Evolutionary conservation across 2,888 invertebrate species (phyloP), one percentile per base, ranked within the genome.

Genomic region (Crioceris asparagi): DNA sequence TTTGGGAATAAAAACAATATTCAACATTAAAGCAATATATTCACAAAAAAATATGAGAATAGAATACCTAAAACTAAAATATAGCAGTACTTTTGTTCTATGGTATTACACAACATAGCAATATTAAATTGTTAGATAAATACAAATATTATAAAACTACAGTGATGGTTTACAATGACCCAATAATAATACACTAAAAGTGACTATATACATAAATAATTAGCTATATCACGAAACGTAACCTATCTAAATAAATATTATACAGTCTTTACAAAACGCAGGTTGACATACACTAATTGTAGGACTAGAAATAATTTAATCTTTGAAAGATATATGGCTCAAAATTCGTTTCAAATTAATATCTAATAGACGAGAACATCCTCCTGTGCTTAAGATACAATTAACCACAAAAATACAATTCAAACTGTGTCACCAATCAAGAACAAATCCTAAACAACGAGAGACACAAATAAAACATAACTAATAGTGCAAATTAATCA

Each of bases 91-190:
- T 12, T 16, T 23, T 23, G 3, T 14, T 14, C 32, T 32, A 32
- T 4, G 29, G 16, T 29, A n/a, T 29, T 15, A 37, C 19, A 19
- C 8, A 19, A 30, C 33, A 41, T 42, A 37, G 41, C 34, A 25
- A 4, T 2, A 27, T 15, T 11, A 27, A 27, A 27, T 26, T 14
- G 12, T 11, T n/a, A n/a, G n/a, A 46, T 36, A 40, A 40, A 45
- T 50, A 48, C 48, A 50, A 50, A 50, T 44, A 41, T 50, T 50
- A 48, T 36, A 48, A 50, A 50, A 48, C 47, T 50, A 50, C 41
- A 16, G 45, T 46, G 43, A 40, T 36, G 37, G 40, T 44, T 38
- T 37, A 30, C 41, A 32, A 40, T 32, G 5, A 11, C 15, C 7
- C 27, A 14, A 6, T 27, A 27, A 27, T 27, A 14, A 45, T 42